Percentiles rank a stretch among this genome's conserved stretches.
phyloP scores from a whole-genome alignment of 2,888 invertebrate species.

The Leptogaster cylindrica region DNA sequence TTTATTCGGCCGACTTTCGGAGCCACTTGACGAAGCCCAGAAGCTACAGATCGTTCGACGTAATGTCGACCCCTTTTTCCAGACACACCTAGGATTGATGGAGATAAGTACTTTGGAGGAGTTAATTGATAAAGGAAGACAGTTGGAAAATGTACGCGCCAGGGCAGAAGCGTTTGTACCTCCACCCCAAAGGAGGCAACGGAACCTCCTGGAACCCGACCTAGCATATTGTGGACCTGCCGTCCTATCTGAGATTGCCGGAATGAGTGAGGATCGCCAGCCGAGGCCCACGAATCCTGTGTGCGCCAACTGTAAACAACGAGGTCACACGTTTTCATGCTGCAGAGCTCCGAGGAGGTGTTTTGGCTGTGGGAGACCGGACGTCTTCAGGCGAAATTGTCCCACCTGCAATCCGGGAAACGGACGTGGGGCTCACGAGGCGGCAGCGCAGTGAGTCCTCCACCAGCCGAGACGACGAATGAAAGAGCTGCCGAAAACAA shows the following conservation, averaged over 20 bases:
- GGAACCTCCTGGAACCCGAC: background rate
- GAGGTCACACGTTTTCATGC: background rate
- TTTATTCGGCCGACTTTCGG: background rate
- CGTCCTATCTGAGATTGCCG: background rate
- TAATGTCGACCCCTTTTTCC: background rate
- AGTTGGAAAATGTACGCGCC: background rate
- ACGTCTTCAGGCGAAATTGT: background rate
- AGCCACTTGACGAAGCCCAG: background rate
- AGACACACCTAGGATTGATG: background rate
- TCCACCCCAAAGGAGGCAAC: background rate
- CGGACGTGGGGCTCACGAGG: background rate
- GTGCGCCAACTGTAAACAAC: background rate
- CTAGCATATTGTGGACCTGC: background rate
- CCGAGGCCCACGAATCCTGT: background rate
- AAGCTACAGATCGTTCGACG: background rate
- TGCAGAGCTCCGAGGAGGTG: background rate
- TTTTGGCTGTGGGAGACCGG: background rate
- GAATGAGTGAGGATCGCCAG: background rate
- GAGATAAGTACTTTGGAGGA: background rate
- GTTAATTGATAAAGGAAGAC: background rate
- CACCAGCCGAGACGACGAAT: background rate
- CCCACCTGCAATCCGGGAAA: slow-evolving; percentile 1
- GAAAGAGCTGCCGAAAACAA: background rate
- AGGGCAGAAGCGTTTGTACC: background rate
- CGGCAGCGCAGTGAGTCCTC: slow-evolving; percentile 4